Base-by-base conservation (phyloP, 2,888 invertebrate genomes). In the Podabrus alpinus region DNA sequence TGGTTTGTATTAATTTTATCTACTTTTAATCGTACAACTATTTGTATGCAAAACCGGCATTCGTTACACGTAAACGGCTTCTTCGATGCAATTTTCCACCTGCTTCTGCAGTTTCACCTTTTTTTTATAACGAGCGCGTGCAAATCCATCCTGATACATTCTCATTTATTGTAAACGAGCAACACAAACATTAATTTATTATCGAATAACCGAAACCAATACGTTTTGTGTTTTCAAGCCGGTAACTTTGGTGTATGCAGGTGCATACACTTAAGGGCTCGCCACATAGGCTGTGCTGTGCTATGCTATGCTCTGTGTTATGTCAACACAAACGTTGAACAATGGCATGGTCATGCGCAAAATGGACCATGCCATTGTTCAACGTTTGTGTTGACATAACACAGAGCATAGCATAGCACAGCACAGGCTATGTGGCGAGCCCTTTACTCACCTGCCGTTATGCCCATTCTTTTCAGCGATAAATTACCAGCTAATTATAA, bases 31-130 rank as follows among this genome's bases (percentile, higher is more conserved):
- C 21, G 70, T 71, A 68, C 66, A 71, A 29, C 71, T 71, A 71
- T 60, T 74, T 74, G 70, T 71, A 74, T 69, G 69, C 71, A 66
- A 66, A 45, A 66, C 66, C 59, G 21, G 62, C 67, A 67, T 74
- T 70, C 19, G 67, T 67, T 66, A 66, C 74, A 68, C 29, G 71
- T 74, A 74, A 45, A 74, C 74, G 74, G 71, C 69, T 74, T 67
- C 74, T 74, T 69, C 71, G 70, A 45, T 70, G 69, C 60, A 60
- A 16, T 73, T 67, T 70, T 74, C 66, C 74, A 74, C 74, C 74
- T 74, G 74, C 67, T 68, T 69, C 60, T 21, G 45, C 45, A 45
- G 45, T 45, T 45, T 45, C 45, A 45, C 15, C 25, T 62, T 45
- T 70, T 71, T 70, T 68, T 21, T 9, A 62, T n/a, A 59, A 66